A percentile compares a stretch with the other conserved stretches of the same genome.
phyloP scores from a whole-genome alignment of 1,140 invertebrate genomes.

The Aporrectodea caliginosa region DNA sequence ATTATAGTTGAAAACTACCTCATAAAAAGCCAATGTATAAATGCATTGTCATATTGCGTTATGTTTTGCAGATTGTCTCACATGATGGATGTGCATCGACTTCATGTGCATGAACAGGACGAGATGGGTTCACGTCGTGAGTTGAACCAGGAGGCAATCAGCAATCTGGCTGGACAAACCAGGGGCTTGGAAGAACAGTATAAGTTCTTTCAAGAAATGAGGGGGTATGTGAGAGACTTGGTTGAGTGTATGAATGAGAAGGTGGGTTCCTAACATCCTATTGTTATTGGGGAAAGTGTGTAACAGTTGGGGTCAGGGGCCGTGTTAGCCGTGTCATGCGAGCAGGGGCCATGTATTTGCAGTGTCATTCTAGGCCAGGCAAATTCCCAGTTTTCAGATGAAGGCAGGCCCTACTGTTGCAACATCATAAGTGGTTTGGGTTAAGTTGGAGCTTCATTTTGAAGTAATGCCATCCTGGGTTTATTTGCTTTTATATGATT shows the following conservation, averaged over 20 bases:
- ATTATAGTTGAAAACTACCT: too few species aligned
- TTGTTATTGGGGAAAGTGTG: background rate
- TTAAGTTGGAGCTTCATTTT: too few species aligned
- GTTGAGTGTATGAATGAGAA: constrained; percentile 86
- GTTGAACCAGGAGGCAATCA: constrained; percentile 63
- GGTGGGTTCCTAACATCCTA: constrained; percentile 45
- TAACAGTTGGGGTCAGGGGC: constrained; percentile 18
- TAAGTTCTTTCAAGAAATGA: constrained; percentile 89
- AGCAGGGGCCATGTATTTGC: constrained; percentile 39
- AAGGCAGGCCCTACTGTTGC: too few species aligned
- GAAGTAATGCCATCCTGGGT: too few species aligned
- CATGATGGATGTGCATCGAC: constrained; percentile 62
- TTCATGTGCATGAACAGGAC: constrained; percentile 57
- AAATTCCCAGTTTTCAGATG: too few species aligned
- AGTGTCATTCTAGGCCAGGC: background rate
- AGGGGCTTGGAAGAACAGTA: constrained; percentile 72
- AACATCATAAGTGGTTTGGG: too few species aligned
- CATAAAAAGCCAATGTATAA: too few species aligned
- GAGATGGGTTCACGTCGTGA: constrained; percentile 52
- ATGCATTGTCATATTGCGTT: too few species aligned
- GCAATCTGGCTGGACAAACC: constrained; percentile 62
- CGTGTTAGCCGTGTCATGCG: constrained; percentile 3
- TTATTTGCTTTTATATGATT: too few species aligned
- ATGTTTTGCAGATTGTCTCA: too few species aligned
- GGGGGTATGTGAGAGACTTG: constrained; percentile 91